Base-by-base conservation (phyloP, 2,113 vertebrate species). In the Clarias magur region DNA sequence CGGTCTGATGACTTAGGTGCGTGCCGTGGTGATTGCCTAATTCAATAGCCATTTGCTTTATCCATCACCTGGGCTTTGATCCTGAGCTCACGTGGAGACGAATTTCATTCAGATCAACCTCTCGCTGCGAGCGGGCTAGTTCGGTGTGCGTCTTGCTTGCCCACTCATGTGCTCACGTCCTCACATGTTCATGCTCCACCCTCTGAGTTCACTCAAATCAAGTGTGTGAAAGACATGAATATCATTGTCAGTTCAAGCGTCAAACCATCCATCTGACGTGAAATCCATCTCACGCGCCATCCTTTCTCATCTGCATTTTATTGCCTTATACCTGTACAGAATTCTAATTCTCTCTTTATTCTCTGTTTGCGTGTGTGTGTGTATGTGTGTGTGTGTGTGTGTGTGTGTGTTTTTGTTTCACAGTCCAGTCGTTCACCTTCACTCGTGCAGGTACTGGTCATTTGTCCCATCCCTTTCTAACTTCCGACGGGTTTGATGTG, bases 371-470 rank as follows among this genome's bases (percentile, higher is more conserved):
- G 60, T 21, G 17, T 63, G 23, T 76, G 73, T 76, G 73, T 76
- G 48, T 76, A 93, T 96, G 60, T 21, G 17, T 63, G 23, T 76
- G 73, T 76, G 73, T 76, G 48, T 76, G 73, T 76, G 48, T 54
- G 12, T 97, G 94, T 95, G 95, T 97, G 94, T 95, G 95, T 97
- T 97, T 95, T 96, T 96, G 94, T 96, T 97, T 97, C 97, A 93
- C 95, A 97, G 95, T 97, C 92, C 96, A 96, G 94, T 96, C 95
- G 93, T 97, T 97, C 95, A 95, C 96, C 94, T 97, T 98, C 96
- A 97, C 95, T 93, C 95, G 95, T 96, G 95, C 96, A 96, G 96
- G 96, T 96, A 96, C 93, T 97, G 95, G 96, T 95, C 95, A 95
- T 96, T 96, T 96, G 93, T 95, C 95, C 92, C 88, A 94, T 96